A percentile compares a stretch with the other conserved stretches of the same genome.
These are phyloP conservation scores for Idaea dimidiata DNA, from an alignment of 2,888 invertebrate genomes.

Conservation along the genomic window DNA sequence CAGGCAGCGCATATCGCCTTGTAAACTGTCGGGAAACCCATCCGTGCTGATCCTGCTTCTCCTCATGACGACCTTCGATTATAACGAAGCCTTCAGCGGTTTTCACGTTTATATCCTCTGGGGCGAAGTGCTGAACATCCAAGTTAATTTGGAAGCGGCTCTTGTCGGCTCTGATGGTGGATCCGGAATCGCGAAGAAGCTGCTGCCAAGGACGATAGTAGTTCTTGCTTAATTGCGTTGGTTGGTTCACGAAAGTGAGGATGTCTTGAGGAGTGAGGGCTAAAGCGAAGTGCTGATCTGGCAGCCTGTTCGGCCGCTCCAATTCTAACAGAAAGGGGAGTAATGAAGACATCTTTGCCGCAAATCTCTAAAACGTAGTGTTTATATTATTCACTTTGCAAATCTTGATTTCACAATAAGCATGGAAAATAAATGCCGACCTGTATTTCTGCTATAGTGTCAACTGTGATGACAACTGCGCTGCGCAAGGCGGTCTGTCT, in stretches of 20 bases:
- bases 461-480: background rate
- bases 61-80: conserved; percentile 86
- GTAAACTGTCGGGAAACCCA: conserved; percentile 85
- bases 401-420: conserved; percentile 8
- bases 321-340: conserved; percentile 30
- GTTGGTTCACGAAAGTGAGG: conserved; percentile 36
- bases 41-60: conserved; percentile 85
- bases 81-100: conserved; percentile 82
- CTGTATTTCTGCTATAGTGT: background rate
- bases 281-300: conserved; percentile 56
- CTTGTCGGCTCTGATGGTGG: conserved; percentile 72
- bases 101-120: conserved; percentile 87
- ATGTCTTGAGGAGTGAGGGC: conserved; percentile 53
- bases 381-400: no score
- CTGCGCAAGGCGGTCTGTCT: background rate
- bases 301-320: conserved; percentile 42
- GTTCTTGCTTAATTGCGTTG: conserved; percentile 27
- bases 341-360: conserved; percentile 31
- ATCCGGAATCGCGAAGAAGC: conserved; percentile 58
- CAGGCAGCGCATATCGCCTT: conserved; percentile 84
- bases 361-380: background rate
- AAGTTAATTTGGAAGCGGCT: conserved; percentile 84
- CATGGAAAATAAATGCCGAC: background rate
- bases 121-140: conserved; percentile 87
- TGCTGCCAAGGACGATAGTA: conserved; percentile 38